A percentile compares a stretch with the other conserved stretches of the same genome.
These are phyloP conservation scores for Drosophila arawakana DNA, from an alignment of 1,140 invertebrate genomes.

Conservation along the genomic window DNA sequence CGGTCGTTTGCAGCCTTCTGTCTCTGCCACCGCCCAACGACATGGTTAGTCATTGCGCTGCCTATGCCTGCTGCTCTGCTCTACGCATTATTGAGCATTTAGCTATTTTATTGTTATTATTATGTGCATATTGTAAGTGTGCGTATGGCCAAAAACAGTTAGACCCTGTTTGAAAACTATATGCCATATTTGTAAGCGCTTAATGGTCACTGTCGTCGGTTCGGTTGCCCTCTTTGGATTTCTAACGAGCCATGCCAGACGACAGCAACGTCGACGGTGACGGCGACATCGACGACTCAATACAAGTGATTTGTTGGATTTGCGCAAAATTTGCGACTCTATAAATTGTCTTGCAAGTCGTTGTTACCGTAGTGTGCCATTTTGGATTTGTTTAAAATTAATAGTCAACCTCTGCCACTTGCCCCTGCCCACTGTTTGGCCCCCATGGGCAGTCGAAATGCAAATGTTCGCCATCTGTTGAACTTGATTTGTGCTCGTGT, in stretches of 20 bases:
- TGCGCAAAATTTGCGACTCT: slow-evolving; percentile 59
- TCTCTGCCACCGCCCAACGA: slow-evolving; percentile 32
- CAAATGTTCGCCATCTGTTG: slow-evolving; percentile 69
- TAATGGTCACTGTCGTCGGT: slow-evolving; percentile 54
- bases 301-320: slow-evolving; percentile 68
- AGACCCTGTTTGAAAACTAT: slow-evolving; percentile 48
- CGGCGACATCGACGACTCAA: slow-evolving; percentile 37
- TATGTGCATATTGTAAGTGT: slow-evolving; percentile 50
- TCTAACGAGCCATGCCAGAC: slow-evolving; percentile 68
- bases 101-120: slow-evolving; percentile 66
- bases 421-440: slow-evolving; percentile 12
- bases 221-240: slow-evolving; percentile 56
- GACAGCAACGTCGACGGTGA: slow-evolving; percentile 17
- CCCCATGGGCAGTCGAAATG: slow-evolving; percentile 43
- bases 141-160: slow-evolving; percentile 67
- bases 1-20: slow-evolving; percentile 14
- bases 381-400: slow-evolving; percentile 48
- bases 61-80: slow-evolving; percentile 1
- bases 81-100: slow-evolving; percentile 69
- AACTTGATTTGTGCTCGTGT: slow-evolving; percentile 52
- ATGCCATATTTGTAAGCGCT: slow-evolving; percentile 57
- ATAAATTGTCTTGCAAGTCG: slow-evolving; percentile 54
- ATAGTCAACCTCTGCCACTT: slow-evolving; percentile 32
- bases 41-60: slow-evolving; percentile 28
- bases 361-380: slow-evolving; percentile 24